Evolutionary conservation across 1,140 invertebrate genomes (phyloP).

Genomic region (Zaprionus vittiger): DNA sequence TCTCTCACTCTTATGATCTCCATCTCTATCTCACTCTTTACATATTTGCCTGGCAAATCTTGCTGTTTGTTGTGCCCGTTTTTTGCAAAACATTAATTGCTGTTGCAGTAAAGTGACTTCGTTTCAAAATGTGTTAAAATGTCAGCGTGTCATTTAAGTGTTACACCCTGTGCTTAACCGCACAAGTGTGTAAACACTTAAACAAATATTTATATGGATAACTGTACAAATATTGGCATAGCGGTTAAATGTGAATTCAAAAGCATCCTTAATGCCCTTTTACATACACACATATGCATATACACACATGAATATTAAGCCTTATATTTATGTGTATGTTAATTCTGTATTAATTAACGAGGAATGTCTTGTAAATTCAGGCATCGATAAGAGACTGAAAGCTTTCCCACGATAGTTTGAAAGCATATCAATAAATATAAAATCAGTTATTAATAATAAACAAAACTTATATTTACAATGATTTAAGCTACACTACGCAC

Average conservation of each 20-base stretch:
- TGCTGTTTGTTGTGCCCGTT: slow-evolving; percentile 47
- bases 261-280: not conserved
- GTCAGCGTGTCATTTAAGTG: slow-evolving; percentile 57
- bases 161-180: slow-evolving; percentile 16
- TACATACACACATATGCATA: not conserved
- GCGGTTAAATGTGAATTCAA: slow-evolving; percentile 17
- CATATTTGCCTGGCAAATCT: slow-evolving; percentile 27
- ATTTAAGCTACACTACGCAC: not conserved
- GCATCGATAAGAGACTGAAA: not conserved
- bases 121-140: slow-evolving; percentile 53
- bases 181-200: slow-evolving; percentile 7
- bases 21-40: not conserved
- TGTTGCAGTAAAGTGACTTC: slow-evolving; percentile 39
- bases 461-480: too few relatives aligned
- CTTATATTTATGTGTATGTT: too few relatives aligned
- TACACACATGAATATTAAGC: not conserved
- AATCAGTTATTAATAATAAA: not conserved
- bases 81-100: slow-evolving; percentile 43
- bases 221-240: slow-evolving; percentile 16
- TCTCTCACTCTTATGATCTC: not conserved
- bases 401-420: not conserved
- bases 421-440: not conserved
- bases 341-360: too few relatives aligned
- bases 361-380: not conserved
- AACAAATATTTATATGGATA: slow-evolving; percentile 9